Percentiles rank a stretch among this genome's conserved stretches.
Conservation (phyloP, 2,888 invertebrate genomes). For the Amiota communis region DNA sequence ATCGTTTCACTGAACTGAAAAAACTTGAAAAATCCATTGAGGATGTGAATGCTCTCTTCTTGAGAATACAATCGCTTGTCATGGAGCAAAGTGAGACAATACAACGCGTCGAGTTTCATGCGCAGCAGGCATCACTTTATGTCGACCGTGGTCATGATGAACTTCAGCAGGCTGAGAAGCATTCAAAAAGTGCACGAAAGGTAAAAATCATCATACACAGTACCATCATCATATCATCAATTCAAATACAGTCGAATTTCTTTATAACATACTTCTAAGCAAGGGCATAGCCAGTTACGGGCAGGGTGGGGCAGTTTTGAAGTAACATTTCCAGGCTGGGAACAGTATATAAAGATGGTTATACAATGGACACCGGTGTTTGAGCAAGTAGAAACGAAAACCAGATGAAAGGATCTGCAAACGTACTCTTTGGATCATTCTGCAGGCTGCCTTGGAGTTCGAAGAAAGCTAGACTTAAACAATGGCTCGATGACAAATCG, state of each 20-base stretch:
- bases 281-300: too few relatives aligned
- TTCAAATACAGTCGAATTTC: neutral
- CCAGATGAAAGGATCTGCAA: too few relatives aligned
- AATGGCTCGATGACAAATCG: too few relatives aligned
- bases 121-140: slow-evolving; percentile 69
- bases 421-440: too few relatives aligned
- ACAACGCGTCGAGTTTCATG: slow-evolving; percentile 72
- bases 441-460: too few relatives aligned
- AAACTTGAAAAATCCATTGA: slow-evolving; percentile 72
- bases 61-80: slow-evolving; percentile 72
- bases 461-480: too few relatives aligned
- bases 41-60: slow-evolving; percentile 72
- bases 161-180: slow-evolving; percentile 60
- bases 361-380: too few relatives aligned
- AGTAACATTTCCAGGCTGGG: too few relatives aligned
- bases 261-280: too few relatives aligned
- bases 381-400: too few relatives aligned
- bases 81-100: slow-evolving; percentile 73
- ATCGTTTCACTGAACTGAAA: slow-evolving; percentile 70
- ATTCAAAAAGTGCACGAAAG: slow-evolving; percentile 64
- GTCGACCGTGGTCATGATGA: slow-evolving; percentile 71
- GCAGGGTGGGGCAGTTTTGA: too few relatives aligned
- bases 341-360: too few relatives aligned
- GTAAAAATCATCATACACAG: slow-evolving; percentile 40
- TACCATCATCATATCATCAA: neutral